phyloP scores from a whole-genome alignment of 2,797 vertebrate genomes.

The Eutrigla gurnardus region DNA sequence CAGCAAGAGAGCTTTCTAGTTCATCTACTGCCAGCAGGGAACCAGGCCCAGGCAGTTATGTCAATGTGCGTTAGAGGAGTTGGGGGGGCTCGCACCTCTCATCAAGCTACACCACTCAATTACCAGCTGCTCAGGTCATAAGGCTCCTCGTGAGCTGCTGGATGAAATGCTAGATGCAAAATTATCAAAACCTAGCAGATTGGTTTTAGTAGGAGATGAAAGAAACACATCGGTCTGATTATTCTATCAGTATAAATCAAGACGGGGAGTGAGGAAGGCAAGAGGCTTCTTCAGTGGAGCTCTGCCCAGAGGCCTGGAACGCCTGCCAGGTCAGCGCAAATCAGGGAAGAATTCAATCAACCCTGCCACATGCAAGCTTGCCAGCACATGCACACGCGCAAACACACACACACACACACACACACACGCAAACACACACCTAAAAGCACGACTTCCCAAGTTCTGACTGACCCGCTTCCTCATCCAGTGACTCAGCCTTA shows the following conservation, averaged over 20 bases:
- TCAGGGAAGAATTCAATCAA: slow-evolving; percentile 72
- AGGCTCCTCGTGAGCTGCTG: slow-evolving; percentile 14
- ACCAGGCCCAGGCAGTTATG: slow-evolving; percentile 67
- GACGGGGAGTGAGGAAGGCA: slow-evolving; percentile 7
- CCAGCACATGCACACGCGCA: slow-evolving; percentile 6
- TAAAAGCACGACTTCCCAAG: slow-evolving; percentile 27
- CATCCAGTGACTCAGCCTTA: slow-evolving; percentile 44
- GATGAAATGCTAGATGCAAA: slow-evolving; percentile 12
- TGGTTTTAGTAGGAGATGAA: slow-evolving; percentile 39
- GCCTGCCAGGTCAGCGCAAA: slow-evolving; percentile 68
- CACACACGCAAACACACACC: slow-evolving; percentile 12
- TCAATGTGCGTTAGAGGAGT: slow-evolving; percentile 59
- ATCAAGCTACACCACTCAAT: slow-evolving; percentile 69
- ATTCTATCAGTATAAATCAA: slow-evolving; percentile 52
- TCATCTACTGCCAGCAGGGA: slow-evolving; percentile 81
- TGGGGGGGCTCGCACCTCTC: slow-evolving; percentile 59
- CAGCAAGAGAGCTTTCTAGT: slow-evolving; percentile 74
- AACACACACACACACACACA: slow-evolving; percentile 30
- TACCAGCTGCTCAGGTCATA: slow-evolving; percentile 60
- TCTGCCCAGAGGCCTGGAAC: slow-evolving; percentile 54
- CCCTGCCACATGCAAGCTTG: slow-evolving; percentile 38
- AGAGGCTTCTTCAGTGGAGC: slow-evolving; percentile 36
- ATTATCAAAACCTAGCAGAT: slow-evolving; percentile 29
- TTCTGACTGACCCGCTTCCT: slow-evolving; percentile 60
- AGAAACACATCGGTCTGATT: slow-evolving; percentile 40